Evolutionary conservation across 2,888 invertebrate species (phyloP).

Genomic region (Plemyria rubiginata): DNA sequence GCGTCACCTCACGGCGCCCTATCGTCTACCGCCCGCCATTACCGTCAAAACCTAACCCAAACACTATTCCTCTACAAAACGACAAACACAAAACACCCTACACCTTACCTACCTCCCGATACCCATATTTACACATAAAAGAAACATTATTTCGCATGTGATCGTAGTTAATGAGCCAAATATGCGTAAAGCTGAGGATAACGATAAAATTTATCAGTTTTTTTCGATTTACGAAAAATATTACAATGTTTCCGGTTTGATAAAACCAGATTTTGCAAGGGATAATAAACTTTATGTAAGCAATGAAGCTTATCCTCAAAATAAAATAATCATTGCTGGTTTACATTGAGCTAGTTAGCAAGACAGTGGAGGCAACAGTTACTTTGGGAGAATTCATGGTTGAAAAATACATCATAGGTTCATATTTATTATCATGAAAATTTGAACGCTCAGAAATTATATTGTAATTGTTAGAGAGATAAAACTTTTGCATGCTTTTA

Average conservation of each 20-base stretch:
- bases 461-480: no score
- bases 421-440: no score
- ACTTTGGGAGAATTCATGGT: not conserved
- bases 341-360: constrained; percentile 4
- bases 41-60: constrained; percentile 54
- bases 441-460: no score
- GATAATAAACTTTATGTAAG: constrained; percentile 18
- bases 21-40: constrained; percentile 73
- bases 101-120: constrained; percentile 8
- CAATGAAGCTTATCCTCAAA: constrained; percentile 11
- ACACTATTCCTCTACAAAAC: constrained; percentile 25
- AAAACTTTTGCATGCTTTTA: no score
- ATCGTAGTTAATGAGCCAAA: constrained; percentile 23
- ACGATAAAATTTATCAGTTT: constrained; percentile 28
- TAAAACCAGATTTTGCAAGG: constrained; percentile 23
- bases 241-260: constrained; percentile 23
- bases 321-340: constrained; percentile 4
- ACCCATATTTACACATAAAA: not conserved
- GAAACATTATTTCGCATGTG: constrained; percentile 6
- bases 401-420: not conserved
- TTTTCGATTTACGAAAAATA: constrained; percentile 15
- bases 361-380: not conserved
- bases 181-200: constrained; percentile 32
- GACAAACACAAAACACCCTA: constrained; percentile 9
- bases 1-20: constrained; percentile 77